A percentile compares a stretch with the other conserved stretches of the same genome.
These are phyloP conservation scores for Frankliniella fusca DNA, from an alignment of 2,888 invertebrate species.

Conservation along the genomic window DNA sequence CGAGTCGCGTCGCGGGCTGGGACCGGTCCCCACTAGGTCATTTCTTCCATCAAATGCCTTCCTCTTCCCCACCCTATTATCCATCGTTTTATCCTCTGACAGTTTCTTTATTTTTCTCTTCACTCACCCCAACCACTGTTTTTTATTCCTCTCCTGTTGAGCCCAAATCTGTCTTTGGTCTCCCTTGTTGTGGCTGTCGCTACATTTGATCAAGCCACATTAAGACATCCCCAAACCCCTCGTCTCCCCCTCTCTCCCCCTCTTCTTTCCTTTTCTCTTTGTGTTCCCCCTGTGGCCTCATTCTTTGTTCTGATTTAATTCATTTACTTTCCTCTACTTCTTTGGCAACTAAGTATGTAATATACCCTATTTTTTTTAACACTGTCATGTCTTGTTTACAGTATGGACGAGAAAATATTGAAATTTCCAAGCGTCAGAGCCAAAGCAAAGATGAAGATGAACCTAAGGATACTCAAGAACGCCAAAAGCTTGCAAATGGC, in stretches of 20 bases:
- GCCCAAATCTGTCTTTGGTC: neutral
- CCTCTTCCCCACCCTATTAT: neutral
- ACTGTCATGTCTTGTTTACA: slow-evolving; percentile 46
- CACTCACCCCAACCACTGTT: neutral
- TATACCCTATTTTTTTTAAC: neutral
- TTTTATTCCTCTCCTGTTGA: neutral
- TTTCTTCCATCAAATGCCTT: neutral
- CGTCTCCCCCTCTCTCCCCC: neutral
- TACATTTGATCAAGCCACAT: too few species aligned
- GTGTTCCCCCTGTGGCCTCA: neutral
- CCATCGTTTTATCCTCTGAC: neutral
- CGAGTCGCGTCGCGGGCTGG: neutral
- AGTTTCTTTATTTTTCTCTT: neutral
- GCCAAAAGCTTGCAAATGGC: slow-evolving; percentile 33
- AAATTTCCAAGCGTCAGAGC: slow-evolving; percentile 43
- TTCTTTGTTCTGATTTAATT: neutral
- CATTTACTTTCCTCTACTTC: neutral
- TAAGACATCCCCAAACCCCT: neutral
- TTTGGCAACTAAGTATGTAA: too few species aligned
- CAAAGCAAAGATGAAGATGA: slow-evolving; percentile 38
- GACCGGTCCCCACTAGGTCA: too few species aligned
- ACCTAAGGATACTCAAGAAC: slow-evolving; percentile 37
- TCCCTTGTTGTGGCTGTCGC: neutral
- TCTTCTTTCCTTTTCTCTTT: neutral
- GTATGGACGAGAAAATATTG: slow-evolving; percentile 81